Evolutionary conservation across 1,140 invertebrate species (phyloP), one percentile per base, ranked within the genome.

Genomic region (Cyclargus thomasi): DNA sequence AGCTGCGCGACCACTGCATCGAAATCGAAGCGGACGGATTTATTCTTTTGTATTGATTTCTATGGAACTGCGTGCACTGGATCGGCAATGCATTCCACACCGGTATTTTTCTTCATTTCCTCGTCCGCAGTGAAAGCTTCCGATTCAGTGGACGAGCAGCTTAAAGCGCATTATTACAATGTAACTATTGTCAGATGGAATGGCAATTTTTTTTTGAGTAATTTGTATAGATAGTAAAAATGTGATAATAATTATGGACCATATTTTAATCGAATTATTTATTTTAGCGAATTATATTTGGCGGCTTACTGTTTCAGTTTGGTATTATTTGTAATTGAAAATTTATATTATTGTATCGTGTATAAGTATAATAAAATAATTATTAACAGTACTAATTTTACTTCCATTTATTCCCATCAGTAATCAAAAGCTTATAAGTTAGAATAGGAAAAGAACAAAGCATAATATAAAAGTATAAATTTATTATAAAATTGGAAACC

Each of bases 211-310:
- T 55, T 57, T 59, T 22, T 18, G 18, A n/a, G n/a, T n/a, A n/a
- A n/a, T 59, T 59, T 20, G 18, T 59, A 59, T 59, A 59, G 55
- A 59, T 59, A 59, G 55, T 59, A 17, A 59, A 20, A 59, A 59
- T 59, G 55, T 59, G 55, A 59, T 59, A 59, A 59, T 20, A 59
- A 59, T 59, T 59, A 59, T 59, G 55, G 55, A 59, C 18, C 55
- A 59, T 59, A 59, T 20, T 47, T 20, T 59, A 59, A 59, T 20
- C 55, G 55, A 59, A 59, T 59, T 59, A 59, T 59, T 59, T 59
- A 59, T 20, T 59, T 21, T 59, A 47, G 39, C 21, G 14, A 20
- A 59, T 18, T 18, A 59, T 20, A n/a, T 18, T 59, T 59, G 18
- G 18, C 55, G 23, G 35, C 22, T 36, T 35, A 35, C 22, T 36